Evolutionary conservation across 1,140 invertebrate species (phyloP).

Genomic region (Leptinotarsa texana): DNA sequence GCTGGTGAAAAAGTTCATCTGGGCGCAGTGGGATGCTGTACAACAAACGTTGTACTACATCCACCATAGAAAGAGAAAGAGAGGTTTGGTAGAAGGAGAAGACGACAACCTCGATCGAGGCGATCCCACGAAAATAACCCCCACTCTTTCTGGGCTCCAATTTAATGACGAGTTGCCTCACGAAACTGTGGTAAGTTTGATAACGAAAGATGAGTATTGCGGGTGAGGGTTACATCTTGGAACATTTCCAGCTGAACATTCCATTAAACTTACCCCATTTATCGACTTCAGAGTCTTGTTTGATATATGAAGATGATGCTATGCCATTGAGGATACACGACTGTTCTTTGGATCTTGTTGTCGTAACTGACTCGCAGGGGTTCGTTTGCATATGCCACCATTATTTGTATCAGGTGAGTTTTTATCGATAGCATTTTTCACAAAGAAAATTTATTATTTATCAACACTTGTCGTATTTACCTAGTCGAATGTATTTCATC

Average conservation of each 20-base stretch:
- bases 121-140: conserved; percentile 59
- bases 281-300: conserved; percentile 62
- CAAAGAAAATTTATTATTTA: neutral
- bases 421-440: neutral
- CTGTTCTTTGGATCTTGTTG: conserved; percentile 77
- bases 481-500: too few relatives aligned
- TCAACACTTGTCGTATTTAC: too few relatives aligned
- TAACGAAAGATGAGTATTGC: neutral
- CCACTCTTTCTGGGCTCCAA: conserved; percentile 79
- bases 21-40: conserved; percentile 80
- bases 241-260: conserved; percentile 71
- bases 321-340: conserved; percentile 78
- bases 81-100: conserved; percentile 69
- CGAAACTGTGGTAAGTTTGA: conserved; percentile 75
- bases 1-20: conserved; percentile 73
- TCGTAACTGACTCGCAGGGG: conserved; percentile 73
- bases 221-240: neutral
- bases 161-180: conserved; percentile 83
- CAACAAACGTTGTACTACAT: conserved; percentile 82
- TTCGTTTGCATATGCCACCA: conserved; percentile 83
- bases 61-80: conserved; percentile 69
- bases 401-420: conserved; percentile 72
- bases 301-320: conserved; percentile 76
- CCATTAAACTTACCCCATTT: conserved; percentile 78
- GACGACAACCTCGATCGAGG: conserved; percentile 57